Percentiles rank a stretch among this genome's conserved stretches.
These are phyloP conservation scores for Escarpia spicata DNA, from an alignment of 2,888 invertebrate genomes.

Conservation along the genomic window DNA sequence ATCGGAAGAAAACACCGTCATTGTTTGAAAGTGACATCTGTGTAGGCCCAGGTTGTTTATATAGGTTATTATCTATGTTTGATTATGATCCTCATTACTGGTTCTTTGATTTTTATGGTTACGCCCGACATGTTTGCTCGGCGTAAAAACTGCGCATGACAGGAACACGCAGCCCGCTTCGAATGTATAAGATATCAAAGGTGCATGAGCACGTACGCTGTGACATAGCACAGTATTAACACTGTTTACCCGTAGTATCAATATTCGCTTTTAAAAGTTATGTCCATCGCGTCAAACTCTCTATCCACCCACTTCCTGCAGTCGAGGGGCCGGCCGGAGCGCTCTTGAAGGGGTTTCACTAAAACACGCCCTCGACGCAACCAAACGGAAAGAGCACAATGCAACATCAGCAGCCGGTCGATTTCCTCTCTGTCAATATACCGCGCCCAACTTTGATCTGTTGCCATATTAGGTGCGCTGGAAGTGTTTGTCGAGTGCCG, in stretches of 20 bases:
- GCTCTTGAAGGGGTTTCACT: not conserved
- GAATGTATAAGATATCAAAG: not conserved
- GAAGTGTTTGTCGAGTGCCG: constrained; percentile 10
- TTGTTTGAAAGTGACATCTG: not conserved
- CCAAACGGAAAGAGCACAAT: constrained; percentile 11
- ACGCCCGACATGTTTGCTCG: not conserved
- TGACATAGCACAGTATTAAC: not conserved
- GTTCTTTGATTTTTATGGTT: not conserved
- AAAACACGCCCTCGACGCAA: constrained; percentile 5
- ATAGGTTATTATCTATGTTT: not conserved
- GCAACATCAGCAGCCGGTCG: constrained; percentile 13
- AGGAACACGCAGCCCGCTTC: not conserved
- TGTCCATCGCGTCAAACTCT: not conserved
- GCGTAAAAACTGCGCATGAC: not conserved
- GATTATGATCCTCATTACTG: not conserved
- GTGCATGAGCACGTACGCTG: not conserved
- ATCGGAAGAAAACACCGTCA: too few relatives aligned
- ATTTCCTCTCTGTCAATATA: constrained; percentile 3
- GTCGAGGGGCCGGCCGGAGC: not conserved
- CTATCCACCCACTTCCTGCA: not conserved
- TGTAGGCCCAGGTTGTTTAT: not conserved
- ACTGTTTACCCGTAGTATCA: not conserved
- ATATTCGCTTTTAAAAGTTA: constrained; percentile 13
- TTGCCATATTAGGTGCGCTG: not conserved
- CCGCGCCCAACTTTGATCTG: not conserved